Evolutionary conservation across 2,888 invertebrate genomes (phyloP), one percentile per base, ranked within the genome.

Genomic region (Drosophila fulvimacula): DNA sequence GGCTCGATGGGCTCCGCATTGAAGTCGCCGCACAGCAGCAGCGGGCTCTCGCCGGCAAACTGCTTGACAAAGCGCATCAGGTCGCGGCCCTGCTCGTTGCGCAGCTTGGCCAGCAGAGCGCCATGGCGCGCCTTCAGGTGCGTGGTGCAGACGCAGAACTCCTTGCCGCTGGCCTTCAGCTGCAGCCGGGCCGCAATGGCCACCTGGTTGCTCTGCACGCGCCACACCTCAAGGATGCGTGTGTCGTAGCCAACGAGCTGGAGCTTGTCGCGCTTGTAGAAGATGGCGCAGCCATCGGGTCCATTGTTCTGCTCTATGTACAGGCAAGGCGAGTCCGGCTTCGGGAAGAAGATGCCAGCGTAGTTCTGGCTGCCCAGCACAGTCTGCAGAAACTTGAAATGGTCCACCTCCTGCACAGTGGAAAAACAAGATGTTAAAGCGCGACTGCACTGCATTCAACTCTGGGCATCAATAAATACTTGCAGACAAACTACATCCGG

Each of bases 261-360:
- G 76, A 95, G 94, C 90, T 95, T 95, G 73, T 94, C 93, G 53
- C 93, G 93, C 72, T 94, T 93, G 90, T 94, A 96, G 91, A 96
- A 96, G 56, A 96, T 93, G 32, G 96, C 96, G 91, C 96, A 96
- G 10, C 96, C 96, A 91, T 96, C 96, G 0, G 96, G 96, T 0
- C 96, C 96, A 82, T 95, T 95, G 88, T 96, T 96, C 73, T 95
- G 94, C 69, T 94, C 93, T 48, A 95, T 94, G 84, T 96, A 95
- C 48, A 96, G 92, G 91, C 96, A 96, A 0, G 96, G 96, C 0
- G 96, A 96, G 84, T 96, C 95, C 0, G 96, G 96, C 91, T 96
- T 96, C 0, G 96, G 95, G 84, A 94, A 94, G 91, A 96, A 96
- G 77, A 94, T 93, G 5, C 96, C 96, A 0, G 92, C 91, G 87